Evolutionary conservation across 2,797 vertebrate genomes (phyloP).

Genomic region (Rhyacichthys aspro): DNA sequence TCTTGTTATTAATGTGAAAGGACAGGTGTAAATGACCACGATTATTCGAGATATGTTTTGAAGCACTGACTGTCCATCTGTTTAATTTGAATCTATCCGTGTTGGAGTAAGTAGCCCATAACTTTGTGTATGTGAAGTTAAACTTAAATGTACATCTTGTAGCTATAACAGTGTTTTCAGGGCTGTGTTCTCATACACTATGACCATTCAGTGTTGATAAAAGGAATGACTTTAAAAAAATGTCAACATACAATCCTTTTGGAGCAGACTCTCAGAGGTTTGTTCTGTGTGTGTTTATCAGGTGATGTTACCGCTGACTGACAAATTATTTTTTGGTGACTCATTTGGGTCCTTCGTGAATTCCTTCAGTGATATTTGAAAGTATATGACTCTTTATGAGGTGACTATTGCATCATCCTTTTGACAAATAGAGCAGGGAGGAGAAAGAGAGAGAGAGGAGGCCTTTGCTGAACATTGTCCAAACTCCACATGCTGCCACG

Average conservation of each 20-base stretch:
- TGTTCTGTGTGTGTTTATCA: conserved; percentile 4
- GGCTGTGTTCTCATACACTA: no score
- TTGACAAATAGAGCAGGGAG: conserved; percentile 42
- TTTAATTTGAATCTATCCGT: no score
- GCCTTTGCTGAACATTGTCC: conserved; percentile 88
- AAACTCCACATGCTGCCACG: conserved; percentile 86
- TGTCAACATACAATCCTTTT: no score
- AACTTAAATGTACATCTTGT: no score
- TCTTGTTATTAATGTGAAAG: neutral
- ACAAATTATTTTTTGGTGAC: conserved; percentile 53
- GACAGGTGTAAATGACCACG: no score
- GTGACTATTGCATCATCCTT: conserved; percentile 59
- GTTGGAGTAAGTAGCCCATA: no score
- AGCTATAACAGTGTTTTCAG: no score
- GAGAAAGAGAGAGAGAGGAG: conserved; percentile 49
- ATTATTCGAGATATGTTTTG: no score
- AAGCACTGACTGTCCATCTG: no score
- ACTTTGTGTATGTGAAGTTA: no score
- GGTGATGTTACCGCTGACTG: conserved; percentile 8
- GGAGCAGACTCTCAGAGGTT: neutral
- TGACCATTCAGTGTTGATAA: no score
- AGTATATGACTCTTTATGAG: conserved; percentile 44
- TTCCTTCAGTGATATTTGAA: conserved; percentile 60
- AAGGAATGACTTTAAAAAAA: no score
- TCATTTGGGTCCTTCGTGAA: conserved; percentile 44